Base-by-base conservation (phyloP, 2,113 vertebrate species). In the Chlorodrepanis virens region DNA sequence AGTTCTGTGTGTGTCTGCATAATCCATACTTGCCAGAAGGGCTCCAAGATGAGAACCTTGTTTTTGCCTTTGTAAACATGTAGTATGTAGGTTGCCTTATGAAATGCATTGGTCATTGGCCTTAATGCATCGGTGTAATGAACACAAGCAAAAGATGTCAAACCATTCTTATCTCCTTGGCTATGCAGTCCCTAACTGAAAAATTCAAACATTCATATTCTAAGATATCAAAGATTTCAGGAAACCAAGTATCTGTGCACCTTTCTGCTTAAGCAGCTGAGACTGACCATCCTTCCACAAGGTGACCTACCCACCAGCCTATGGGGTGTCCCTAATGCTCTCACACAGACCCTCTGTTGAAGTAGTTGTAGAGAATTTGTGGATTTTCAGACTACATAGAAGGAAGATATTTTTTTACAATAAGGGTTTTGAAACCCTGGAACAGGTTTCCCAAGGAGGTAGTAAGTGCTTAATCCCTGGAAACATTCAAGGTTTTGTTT, bases 261-360 rank as follows among this genome's bases (percentile, higher is more conserved):
- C 18, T 50, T 65, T 75, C 15, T 79, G 21, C 52, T 29, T 56
- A 18, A 40, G 40, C 15, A 85, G n/a, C 18, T 45, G 20, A 57
- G 31, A 19, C 14, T 63, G 25, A 28, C 39, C 13, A 27, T 69
- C 37, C 12, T 63, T 28, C 13, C 31, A 44, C 57, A 56, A 64
- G 25, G 23, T 47, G 47, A 75, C 18, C 13, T 63, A 31, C 31
- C 5, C 23, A 33, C 11, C 29, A 60, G 8, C 29, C 31, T 53
- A 0, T 2, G 6, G 6, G 8, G 3, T 60, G 42, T 59, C 27
- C 33, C 3, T 67, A 39, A 14, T 3, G 1, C 25, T 90, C 33
- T 35, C 10, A 78, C 12, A 10, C 22, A 53, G 12, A 59, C 21
- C 49, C 9, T 57, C 5, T n/a, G 31, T 15, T 76, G 53, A 74